These are phyloP conservation scores for Rhinopithecus roxellana DNA, from an alignment of 2,113 vertebrate genomes.

Conservation along the genomic window DNA sequence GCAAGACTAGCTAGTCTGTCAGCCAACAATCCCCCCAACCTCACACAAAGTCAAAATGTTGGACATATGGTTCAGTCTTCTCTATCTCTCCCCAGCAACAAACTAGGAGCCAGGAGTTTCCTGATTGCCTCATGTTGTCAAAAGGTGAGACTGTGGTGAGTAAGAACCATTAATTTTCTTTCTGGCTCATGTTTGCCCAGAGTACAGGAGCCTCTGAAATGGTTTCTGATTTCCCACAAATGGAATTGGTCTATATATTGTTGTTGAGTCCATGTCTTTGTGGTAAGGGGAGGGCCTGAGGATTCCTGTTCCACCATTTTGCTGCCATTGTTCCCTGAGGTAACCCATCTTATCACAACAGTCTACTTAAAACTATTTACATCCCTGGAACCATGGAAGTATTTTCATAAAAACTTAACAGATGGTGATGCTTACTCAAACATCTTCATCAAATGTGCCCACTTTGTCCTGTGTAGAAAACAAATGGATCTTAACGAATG, in stretches of 20 bases:
- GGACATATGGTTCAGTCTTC: neutral
- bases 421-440: neutral
- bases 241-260: neutral
- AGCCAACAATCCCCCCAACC: neutral
- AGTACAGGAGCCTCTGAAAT: neutral
- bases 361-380: neutral
- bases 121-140: neutral
- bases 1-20: neutral
- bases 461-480: neutral
- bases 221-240: neutral
- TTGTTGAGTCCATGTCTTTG: neutral
- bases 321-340: neutral
- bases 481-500: neutral
- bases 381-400: neutral
- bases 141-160: no score
- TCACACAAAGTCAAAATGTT: neutral
- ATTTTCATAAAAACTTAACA: neutral
- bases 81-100: neutral
- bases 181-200: neutral
- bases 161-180: neutral
- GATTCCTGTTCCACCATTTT: neutral
- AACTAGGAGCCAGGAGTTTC: neutral
- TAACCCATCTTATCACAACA: neutral
- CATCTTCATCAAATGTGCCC: neutral
- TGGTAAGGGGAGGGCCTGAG: neutral